phyloP scores from a whole-genome alignment of 2,888 invertebrate genomes.

The Eurytoma californica region DNA sequence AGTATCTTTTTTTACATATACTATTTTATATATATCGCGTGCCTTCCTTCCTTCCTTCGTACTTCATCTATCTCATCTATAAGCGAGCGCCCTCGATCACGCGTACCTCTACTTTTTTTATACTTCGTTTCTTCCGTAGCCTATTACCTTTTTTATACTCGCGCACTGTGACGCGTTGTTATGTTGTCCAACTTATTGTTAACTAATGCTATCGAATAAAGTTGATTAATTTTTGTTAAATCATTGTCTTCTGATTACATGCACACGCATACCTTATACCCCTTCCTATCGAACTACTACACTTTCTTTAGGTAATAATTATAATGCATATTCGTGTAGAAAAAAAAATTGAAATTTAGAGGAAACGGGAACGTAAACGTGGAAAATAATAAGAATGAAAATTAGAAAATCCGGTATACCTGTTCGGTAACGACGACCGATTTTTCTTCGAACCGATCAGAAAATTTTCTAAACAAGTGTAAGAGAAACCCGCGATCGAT shows the following conservation, averaged over 20 bases:
- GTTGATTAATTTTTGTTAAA: conserved; percentile 70
- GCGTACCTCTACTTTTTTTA: conserved; percentile 33
- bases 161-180: conserved; percentile 65
- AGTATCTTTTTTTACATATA: not conserved
- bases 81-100: conserved; percentile 24
- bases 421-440: too few relatives aligned
- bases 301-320: too few relatives aligned
- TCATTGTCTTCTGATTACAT: conserved; percentile 1
- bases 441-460: too few relatives aligned
- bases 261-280: not conserved
- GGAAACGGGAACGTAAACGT: too few relatives aligned
- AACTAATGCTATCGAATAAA: conserved; percentile 72
- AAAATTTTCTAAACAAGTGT: too few relatives aligned
- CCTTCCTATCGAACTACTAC: not conserved
- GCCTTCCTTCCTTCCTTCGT: conserved; percentile 28
- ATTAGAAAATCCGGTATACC: too few relatives aligned
- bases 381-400: too few relatives aligned
- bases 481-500: too few relatives aligned
- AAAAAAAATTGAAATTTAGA: too few relatives aligned
- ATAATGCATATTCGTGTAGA: too few relatives aligned
- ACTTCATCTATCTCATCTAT: conserved; percentile 33
- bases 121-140: conserved; percentile 41
- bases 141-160: conserved; percentile 59
- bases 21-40: conserved; percentile 5
- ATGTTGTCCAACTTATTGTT: conserved; percentile 69